phyloP scores from a whole-genome alignment of 2,888 invertebrate species.

The Cheilosia pagana region DNA sequence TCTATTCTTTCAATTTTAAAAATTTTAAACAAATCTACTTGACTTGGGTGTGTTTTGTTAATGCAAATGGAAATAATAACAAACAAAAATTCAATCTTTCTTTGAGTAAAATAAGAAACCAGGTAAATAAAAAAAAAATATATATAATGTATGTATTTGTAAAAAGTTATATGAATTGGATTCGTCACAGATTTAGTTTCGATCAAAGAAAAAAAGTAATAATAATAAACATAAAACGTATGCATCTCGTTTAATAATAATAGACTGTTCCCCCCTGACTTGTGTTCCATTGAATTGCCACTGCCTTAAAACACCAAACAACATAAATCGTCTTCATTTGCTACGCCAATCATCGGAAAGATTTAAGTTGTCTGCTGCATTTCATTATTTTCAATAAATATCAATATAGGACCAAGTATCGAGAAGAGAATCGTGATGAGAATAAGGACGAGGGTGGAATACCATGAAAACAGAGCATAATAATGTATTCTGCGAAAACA shows the following conservation, averaged over 20 bases:
- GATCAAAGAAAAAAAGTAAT: constrained; percentile 21
- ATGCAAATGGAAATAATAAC: constrained; percentile 25
- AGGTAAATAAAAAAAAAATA: constrained; percentile 39
- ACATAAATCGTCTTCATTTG: background rate
- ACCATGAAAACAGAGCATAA: constrained; percentile 84
- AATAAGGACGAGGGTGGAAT: constrained; percentile 77
- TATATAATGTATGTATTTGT: constrained; percentile 30
- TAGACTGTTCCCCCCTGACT: constrained; percentile 36
- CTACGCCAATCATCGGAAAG: background rate
- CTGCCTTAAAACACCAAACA: constrained; percentile 3
- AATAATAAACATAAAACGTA: constrained; percentile 18
- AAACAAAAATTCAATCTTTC: constrained; percentile 18
- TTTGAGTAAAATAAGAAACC: constrained; percentile 26
- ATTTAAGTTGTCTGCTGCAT: constrained; percentile 78
- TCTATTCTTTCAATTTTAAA: constrained; percentile 51
- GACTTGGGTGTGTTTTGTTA: constrained; percentile 29
- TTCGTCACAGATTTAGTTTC: constrained; percentile 71
- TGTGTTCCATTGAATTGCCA: constrained; percentile 36
- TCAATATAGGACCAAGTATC: constrained; percentile 76
- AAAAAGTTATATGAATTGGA: constrained; percentile 60
- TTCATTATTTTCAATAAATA: constrained; percentile 76
- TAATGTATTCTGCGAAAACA: constrained; percentile 84
- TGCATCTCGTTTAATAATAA: constrained; percentile 14
- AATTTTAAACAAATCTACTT: constrained; percentile 57
- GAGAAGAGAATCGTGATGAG: constrained; percentile 77